Percentiles rank a stretch among this genome's conserved stretches.
Evolutionary conservation across 2,797 vertebrate genomes (phyloP).

Genomic region (Centropyge bicolor): DNA sequence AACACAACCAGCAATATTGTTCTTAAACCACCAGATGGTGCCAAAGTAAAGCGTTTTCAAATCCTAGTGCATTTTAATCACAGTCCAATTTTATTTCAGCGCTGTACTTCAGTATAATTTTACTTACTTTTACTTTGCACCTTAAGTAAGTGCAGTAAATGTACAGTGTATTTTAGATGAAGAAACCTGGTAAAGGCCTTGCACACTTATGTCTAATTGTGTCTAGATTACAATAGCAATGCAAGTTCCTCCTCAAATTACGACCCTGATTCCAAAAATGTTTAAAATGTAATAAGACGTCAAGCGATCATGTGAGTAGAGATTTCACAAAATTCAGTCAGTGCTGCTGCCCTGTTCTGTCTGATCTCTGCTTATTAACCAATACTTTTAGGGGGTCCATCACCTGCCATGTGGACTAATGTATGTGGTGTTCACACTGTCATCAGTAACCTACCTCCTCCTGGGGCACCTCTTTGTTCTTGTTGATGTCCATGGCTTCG

Average conservation of each 20-base stretch:
- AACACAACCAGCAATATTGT: not conserved
- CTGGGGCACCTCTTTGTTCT: conserved; percentile 87
- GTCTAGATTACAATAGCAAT: too few relatives aligned
- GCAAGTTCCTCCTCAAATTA: too few relatives aligned
- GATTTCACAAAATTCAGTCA: not conserved
- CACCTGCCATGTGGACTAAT: not conserved
- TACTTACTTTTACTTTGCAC: too few relatives aligned
- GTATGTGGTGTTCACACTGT: not conserved
- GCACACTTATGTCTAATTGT: too few relatives aligned
- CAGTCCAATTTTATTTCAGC: not conserved
- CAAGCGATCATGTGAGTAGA: not conserved
- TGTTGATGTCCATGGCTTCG: conserved; percentile 89
- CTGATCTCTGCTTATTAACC: not conserved
- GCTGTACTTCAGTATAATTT: too few relatives aligned
- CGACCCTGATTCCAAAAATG: too few relatives aligned
- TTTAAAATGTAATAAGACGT: not conserved
- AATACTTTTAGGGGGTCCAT: not conserved
- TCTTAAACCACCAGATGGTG: conserved; percentile 19
- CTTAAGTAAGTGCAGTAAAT: too few relatives aligned
- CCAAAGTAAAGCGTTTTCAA: not conserved
- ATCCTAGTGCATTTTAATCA: not conserved
- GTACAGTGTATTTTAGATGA: too few relatives aligned
- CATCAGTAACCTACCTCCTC: conserved; percentile 86
- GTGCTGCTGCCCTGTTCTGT: not conserved
- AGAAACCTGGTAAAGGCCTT: too few relatives aligned